Evolutionary conservation across 2,797 vertebrate species (phyloP), one percentile per base, ranked within the genome.

Genomic region (Vultur gryphus): DNA sequence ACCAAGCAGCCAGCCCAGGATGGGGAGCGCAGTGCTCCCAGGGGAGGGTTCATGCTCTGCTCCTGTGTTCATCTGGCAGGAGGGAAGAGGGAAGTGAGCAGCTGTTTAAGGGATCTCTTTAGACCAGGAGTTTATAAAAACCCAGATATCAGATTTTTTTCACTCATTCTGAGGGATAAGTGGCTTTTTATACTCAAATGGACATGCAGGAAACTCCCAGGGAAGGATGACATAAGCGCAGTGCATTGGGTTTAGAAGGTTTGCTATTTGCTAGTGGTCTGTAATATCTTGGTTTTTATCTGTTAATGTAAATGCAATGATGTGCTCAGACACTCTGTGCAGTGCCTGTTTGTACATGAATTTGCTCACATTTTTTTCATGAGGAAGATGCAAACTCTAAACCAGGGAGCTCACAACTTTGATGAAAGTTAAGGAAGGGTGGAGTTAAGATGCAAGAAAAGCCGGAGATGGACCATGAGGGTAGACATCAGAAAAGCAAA

Each of bases 11-110:
- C 39, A 76, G n/a, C 18, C 48, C 73, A 73, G 37, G 16, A 37
- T 16, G 37, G 31, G 20, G 33, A 71, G 6, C 0, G 0, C 15
- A 13, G 20, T 7, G 29, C 12, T 79, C 35, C 57, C 33, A 37
- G 25, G 5, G 21, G 15, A 90, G 9, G 35, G 6, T 7, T 66
- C 48, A 9, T 2, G 11, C 14, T 29, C 4, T 54, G n/a, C 23
- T 79, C 14, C 14, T 16, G 21, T 43, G 49, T 29, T 61, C 9
- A 7, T 48, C 54, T 51, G 77, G 17, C 24, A 37, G 46, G n/a
- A 33, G n/a, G 25, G 16, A 84, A 84, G 31, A 61, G 28, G n/a
- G 54, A 83, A 72, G 11, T 19, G 13, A 41, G 17, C 10, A 72
- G 11, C 16, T 79, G 8, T 84, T 66, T 35, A 41, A 54, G 37